These are phyloP conservation scores for Columba livia DNA, from an alignment of 2,113 vertebrate species.

Conservation along the genomic window DNA sequence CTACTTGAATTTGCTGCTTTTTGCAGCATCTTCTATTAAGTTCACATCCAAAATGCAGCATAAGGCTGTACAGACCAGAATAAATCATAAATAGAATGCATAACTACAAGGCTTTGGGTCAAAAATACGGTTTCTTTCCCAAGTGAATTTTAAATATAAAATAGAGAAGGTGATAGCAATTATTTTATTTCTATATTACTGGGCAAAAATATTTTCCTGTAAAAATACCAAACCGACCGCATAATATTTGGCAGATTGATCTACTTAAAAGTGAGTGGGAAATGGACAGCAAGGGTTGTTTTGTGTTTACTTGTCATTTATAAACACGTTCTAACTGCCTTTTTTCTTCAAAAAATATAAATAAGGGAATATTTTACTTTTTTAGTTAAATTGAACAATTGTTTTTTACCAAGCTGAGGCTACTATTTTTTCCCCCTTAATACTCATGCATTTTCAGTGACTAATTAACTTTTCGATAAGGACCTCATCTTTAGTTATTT, in stretches of 20 bases:
- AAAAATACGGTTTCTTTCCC: background rate
- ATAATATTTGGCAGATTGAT: background rate
- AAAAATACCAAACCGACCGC: background rate
- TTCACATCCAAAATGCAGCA: background rate
- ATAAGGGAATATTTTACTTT: background rate
- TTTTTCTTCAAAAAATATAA: background rate
- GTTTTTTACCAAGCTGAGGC: background rate
- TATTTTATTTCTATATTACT: constrained; percentile 13
- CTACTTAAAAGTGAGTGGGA: background rate
- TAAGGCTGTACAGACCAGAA: background rate
- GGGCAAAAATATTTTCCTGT: background rate
- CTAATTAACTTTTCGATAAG: constrained; percentile 46
- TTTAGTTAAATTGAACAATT: background rate
- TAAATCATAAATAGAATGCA: background rate
- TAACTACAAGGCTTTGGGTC: background rate
- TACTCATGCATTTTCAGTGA: constrained; percentile 20
- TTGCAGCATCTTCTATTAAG: background rate
- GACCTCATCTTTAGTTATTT: constrained; percentile 18
- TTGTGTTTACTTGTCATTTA: background rate
- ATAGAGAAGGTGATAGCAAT: background rate
- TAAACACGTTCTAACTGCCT: background rate
- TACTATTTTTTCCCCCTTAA: background rate
- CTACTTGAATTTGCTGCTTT: background rate
- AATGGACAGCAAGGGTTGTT: background rate
- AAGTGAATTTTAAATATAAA: background rate